Percentiles rank a stretch among this genome's conserved stretches.
These are phyloP conservation scores for Melanostigma gelatinosum DNA, from an alignment of 2,113 vertebrate species.

Conservation along the genomic window DNA sequence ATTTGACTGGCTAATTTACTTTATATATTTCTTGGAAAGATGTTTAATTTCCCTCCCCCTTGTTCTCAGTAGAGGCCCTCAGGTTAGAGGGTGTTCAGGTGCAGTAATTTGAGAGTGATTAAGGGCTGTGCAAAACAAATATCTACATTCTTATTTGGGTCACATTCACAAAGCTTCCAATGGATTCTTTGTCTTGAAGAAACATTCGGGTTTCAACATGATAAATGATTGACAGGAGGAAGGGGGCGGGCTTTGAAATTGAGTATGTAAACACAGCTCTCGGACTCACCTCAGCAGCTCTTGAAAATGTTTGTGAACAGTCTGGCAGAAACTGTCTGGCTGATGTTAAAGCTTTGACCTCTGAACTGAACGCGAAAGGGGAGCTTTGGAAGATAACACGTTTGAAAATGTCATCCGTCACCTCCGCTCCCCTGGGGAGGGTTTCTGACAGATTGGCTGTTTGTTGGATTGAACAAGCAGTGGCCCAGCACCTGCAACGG, in stretches of 20 bases:
- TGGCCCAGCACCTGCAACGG: conserved; percentile 17
- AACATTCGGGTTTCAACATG: background rate
- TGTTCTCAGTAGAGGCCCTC: background rate
- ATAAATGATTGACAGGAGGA: background rate
- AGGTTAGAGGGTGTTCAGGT: background rate
- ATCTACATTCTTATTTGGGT: too few relatives aligned
- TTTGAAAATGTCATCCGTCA: conserved; percentile 73
- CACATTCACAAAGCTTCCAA: background rate
- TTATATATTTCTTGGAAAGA: background rate
- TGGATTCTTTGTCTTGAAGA: background rate
- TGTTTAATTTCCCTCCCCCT: background rate
- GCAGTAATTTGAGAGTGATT: background rate
- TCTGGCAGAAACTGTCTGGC: conserved; percentile 38
- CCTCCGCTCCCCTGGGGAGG: conserved; percentile 36
- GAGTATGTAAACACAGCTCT: conserved; percentile 2
- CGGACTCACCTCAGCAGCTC: background rate
- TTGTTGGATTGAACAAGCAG: conserved; percentile 32
- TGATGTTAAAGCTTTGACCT: conserved; percentile 56
- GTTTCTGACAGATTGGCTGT: conserved; percentile 40
- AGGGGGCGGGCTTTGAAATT: background rate
- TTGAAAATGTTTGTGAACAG: conserved; percentile 11
- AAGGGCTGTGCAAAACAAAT: too few relatives aligned
- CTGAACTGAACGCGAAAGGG: conserved; percentile 55
- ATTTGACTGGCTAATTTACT: background rate
- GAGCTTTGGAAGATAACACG: conserved; percentile 57